These are phyloP conservation scores for Dasyornis broadbenti DNA, from an alignment of 2,113 vertebrate species.

Conservation along the genomic window DNA sequence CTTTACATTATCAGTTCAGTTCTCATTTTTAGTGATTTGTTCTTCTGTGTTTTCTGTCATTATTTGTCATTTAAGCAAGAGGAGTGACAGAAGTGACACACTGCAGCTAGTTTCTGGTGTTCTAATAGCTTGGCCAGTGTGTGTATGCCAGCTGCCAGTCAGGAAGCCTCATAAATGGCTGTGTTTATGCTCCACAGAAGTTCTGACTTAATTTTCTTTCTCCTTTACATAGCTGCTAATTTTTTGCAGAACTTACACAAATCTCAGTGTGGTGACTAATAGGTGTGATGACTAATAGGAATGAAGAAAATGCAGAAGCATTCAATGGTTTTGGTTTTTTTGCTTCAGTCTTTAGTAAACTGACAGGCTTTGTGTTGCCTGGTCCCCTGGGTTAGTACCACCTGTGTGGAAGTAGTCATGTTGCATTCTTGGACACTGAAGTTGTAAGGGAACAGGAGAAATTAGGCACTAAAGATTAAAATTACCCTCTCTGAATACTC, in stretches of 20 bases:
- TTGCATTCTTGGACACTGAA: not conserved
- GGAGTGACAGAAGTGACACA: not conserved
- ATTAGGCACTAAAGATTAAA: not conserved
- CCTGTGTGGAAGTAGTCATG: rapidly evolving
- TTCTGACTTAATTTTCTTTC: not conserved
- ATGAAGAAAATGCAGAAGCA: not conserved
- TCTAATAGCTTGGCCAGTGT: not conserved
- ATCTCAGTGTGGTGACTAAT: not conserved
- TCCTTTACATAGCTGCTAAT: not conserved
- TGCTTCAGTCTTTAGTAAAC: not conserved
- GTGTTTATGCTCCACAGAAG: not conserved
- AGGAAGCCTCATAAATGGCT: not conserved
- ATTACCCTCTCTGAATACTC: not conserved
- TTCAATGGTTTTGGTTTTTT: too few species aligned
- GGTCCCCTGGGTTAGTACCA: not conserved
- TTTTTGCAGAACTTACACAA: not conserved
- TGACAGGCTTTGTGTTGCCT: not conserved
- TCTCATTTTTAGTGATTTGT: not conserved
- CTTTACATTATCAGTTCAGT: not conserved
- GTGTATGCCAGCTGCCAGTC: too few species aligned
- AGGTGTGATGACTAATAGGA: not conserved
- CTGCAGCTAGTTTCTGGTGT: not conserved
- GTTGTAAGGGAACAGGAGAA: not conserved
- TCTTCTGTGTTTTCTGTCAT: not conserved
- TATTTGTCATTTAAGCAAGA: not conserved